Conservation (phyloP, 2,888 invertebrate species). For the Agriopis aurantiaria region DNA sequence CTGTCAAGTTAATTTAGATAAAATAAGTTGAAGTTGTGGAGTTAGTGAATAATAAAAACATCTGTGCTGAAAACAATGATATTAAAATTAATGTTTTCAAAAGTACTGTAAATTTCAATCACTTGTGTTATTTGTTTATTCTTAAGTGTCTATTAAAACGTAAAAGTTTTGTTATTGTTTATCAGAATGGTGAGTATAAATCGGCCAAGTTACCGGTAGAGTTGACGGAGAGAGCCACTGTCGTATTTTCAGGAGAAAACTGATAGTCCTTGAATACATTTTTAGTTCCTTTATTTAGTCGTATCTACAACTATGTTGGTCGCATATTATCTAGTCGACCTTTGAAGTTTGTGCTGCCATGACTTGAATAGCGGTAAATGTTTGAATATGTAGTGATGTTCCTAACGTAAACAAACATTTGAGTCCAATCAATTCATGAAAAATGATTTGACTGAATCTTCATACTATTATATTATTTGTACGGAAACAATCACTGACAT, state of each 20-base stretch:
- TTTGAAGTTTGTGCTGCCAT: conserved; percentile 1
- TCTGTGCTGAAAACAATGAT: too few species aligned
- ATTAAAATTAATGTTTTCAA: background rate
- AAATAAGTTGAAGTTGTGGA: too few species aligned
- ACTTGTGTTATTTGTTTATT: background rate
- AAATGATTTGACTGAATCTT: too few species aligned
- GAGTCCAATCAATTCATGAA: too few species aligned
- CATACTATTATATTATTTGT: too few species aligned
- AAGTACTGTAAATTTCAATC: background rate
- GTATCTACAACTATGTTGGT: background rate
- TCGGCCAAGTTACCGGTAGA: background rate
- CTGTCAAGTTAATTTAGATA: background rate
- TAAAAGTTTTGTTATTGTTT: background rate
- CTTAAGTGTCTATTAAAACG: background rate
- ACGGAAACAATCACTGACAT: too few species aligned
- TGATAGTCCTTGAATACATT: background rate
- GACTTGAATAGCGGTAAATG: background rate
- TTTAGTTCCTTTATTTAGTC: background rate
- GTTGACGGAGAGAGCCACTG: background rate
- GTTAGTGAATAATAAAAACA: too few species aligned
- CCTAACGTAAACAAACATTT: background rate
- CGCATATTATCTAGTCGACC: background rate
- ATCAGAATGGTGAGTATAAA: background rate
- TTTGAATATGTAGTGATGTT: background rate
- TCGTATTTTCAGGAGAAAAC: background rate